Conservation (phyloP, 2,113 vertebrate species). For the Felis catus region F.catus_Fca126_mat1.0 CM031414.1:41430001-41430500, state of each 20-base stretch:
- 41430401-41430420: neutral
- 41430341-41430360: neutral
- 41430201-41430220: neutral
- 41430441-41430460: neutral
- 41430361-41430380: neutral
- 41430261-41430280: no score
- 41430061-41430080: neutral
- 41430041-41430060: neutral
- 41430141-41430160: neutral
- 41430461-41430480: rapidly evolving
- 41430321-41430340: neutral
- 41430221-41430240: neutral
- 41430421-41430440: neutral
- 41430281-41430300: neutral
- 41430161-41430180: neutral
- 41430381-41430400: neutral
- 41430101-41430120: neutral
- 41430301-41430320: neutral
- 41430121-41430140: neutral
- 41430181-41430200: neutral
- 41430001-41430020: neutral
- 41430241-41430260: neutral
- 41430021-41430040: neutral
- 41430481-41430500: neutral
- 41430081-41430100: neutral